A percentile compares a stretch with the other conserved stretches of the same genome.
These are phyloP conservation scores for Oreochromis grahami DNA, from an alignment of 2,797 vertebrate genomes.

Conservation along the genomic window DNA sequence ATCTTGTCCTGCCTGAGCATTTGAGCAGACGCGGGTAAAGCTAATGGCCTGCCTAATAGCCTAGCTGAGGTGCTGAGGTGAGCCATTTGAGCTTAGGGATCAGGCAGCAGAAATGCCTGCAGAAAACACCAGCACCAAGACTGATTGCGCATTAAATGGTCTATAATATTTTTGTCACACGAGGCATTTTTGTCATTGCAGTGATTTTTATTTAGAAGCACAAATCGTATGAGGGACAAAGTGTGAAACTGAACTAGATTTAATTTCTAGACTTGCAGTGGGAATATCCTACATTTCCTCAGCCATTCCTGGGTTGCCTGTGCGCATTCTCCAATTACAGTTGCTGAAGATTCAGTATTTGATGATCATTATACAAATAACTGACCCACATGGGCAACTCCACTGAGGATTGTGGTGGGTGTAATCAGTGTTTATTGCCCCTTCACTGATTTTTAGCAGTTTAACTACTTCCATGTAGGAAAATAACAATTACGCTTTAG, in stretches of 20 bases:
- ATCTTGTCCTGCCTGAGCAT: slow-evolving; percentile 39
- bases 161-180: slow-evolving; percentile 14
- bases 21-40: slow-evolving; percentile 32
- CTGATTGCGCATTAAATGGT: slow-evolving; percentile 33
- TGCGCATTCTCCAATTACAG: not conserved
- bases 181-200: slow-evolving; percentile 30
- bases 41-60: slow-evolving; percentile 51
- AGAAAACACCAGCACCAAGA: slow-evolving; percentile 1
- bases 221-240: not conserved
- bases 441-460: not conserved
- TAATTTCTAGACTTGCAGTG: not conserved
- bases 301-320: not conserved
- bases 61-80: slow-evolving; percentile 17
- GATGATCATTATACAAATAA: not conserved
- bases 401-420: not conserved
- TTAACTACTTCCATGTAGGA: not conserved
- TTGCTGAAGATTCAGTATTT: not conserved
- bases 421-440: not conserved
- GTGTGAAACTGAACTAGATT: not conserved
- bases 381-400: not conserved
- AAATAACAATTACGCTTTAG: not conserved
- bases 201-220: slow-evolving; percentile 23
- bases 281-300: not conserved
- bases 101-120: slow-evolving; percentile 12
- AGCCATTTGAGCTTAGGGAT: slow-evolving; percentile 23